Evolutionary conservation across 2,888 invertebrate species (phyloP).

Genomic region (Sphinx pinastri): DNA sequence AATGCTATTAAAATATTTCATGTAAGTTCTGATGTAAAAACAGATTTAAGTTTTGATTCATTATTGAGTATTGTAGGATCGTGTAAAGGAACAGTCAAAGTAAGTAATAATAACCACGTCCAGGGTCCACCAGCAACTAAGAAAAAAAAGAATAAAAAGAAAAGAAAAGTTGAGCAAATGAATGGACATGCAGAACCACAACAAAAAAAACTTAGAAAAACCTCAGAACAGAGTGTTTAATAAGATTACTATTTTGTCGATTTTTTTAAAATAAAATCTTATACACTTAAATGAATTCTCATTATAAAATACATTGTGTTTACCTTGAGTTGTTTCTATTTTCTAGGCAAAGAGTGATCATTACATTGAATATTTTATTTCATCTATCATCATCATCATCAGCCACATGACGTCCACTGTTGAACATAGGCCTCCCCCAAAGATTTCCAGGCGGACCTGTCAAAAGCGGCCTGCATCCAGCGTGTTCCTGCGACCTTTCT

Average conservation of each 20-base stretch:
- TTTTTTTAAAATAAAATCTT: conserved; percentile 6
- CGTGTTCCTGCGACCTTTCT: no score
- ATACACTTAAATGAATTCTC: not conserved
- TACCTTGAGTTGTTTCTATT: not conserved
- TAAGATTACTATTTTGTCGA: not conserved
- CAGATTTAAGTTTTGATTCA: conserved; percentile 60
- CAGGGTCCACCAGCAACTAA: conserved; percentile 40
- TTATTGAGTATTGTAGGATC: conserved; percentile 56
- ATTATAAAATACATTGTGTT: not conserved
- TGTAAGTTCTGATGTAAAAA: conserved; percentile 64
- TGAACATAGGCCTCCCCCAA: no score
- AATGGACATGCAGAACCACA: conserved; percentile 60
- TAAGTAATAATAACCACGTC: conserved; percentile 45
- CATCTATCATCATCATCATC: no score
- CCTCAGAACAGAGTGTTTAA: conserved; percentile 50
- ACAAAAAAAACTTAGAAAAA: conserved; percentile 57
- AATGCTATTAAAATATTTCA: conserved; percentile 77
- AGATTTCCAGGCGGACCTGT: no score
- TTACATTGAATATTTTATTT: no score
- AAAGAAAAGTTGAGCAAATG: conserved; percentile 57
- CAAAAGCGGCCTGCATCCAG: no score
- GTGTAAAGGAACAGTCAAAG: conserved; percentile 58
- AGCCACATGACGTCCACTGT: no score
- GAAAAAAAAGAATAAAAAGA: conserved; percentile 64
- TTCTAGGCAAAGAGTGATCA: no score